Evolutionary conservation across 2,888 invertebrate species (phyloP), one percentile per base, ranked within the genome.

Genomic region (Hypomecis atomaria): DNA sequence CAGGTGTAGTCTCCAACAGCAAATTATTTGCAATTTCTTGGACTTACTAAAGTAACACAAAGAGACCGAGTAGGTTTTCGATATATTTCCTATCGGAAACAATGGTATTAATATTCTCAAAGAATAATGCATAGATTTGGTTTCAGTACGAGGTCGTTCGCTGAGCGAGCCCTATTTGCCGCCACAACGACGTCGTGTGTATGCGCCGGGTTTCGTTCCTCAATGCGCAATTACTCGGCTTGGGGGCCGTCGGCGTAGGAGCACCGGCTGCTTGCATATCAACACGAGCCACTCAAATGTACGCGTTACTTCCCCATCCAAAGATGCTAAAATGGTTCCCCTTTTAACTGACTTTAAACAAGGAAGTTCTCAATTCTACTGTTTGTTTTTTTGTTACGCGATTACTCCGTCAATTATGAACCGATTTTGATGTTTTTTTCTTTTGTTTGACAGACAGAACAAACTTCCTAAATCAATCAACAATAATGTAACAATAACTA

Each of bases 101-200:
- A 38, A 13, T 13, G 9, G 38, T 23, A 38, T 50, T 9, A 8
- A 37, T 37, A 38, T 50, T 5, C 23, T 42, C 33, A 42, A 42
- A 34, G 42, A 33, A 8, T 9, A 54, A 9, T 36, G 0, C 54
- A 56, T 47, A 47, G 40, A 49, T 55, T 45, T 53, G 48, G 37
- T 43, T 36, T 52, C 34, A 45, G 49, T 47, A 38, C 58, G 69
- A 67, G 48, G 64, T 50, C 58, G 65, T 62, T 62, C 54, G 48
- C 44, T 38, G n/a, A 43, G 33, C 40, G 44, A 77, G 78, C 78
- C 74, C 81, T 76, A 70, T 62, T 64, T 71, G 69, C 68, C 65
- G 66, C 65, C 72, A 74, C 78, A 89, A 89, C 82, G 79, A 84
- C 71, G 84, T 86, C 86, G 82, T 89, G 88, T 88, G 88, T 90